Evolutionary conservation across 2,113 vertebrate species (phyloP), one percentile per base, ranked within the genome.

Genomic region (Bos javanicus): DNA sequence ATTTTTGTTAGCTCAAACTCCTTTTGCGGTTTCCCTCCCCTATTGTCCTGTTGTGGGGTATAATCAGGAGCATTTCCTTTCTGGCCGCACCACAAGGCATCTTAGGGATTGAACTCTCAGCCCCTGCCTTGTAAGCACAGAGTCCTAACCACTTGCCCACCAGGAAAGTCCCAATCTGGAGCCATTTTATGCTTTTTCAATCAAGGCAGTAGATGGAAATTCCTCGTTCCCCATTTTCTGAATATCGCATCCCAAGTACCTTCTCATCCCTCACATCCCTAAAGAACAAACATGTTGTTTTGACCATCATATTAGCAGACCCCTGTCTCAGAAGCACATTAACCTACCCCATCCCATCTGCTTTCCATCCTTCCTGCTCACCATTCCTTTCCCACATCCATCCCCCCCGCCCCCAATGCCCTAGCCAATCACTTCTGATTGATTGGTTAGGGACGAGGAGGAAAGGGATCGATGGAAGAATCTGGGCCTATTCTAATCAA

Each of bases 361-460:
- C 71, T 89, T 95, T 56, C 67, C 48, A 28, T 48, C 14, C 57
- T 90, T 21, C 64, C 19, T 56, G 15, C 28, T 21, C 33, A 74
- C 39, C 56, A 10, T 30, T 67, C 39, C 89, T 78, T 46, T 83
- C 23, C 48, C 64, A 67, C 30, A n/a, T 25, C 84, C 26, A 62
- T 9, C 80, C 36, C 33, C 16, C 64, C 4, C 2, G 0, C 84
- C n/a, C 23, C 14, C 81, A 52, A 1, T 11, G 87, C 28, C 57
- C 94, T 64, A 87, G 85, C 76, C 95, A 96, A 92, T 97, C 95
- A 89, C 86, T 97, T 71, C 76, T 93, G 88, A 98, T 95, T 96
- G 98, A 97, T 95, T 95, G 97, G 97, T 96, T 97, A 67, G 59
- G 43, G 64, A 85, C 54, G 54, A 87, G 48, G 62, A 54, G 17